phyloP scores from a whole-genome alignment of 2,888 invertebrate species.

The Ommatoiulus sabulosus region DNA sequence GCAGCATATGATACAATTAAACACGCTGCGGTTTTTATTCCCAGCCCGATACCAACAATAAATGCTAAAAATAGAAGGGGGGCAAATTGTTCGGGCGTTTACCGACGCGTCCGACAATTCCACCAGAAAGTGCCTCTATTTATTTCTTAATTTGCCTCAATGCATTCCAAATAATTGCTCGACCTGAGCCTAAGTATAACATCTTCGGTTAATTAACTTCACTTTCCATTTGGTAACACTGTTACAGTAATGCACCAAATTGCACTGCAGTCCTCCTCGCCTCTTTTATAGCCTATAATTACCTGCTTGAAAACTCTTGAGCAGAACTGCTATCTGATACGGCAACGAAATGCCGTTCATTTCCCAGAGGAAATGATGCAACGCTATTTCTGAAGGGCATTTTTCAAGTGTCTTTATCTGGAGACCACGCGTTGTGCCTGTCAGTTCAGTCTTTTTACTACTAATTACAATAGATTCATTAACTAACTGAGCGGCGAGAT shows the following conservation, averaged over 20 bases:
- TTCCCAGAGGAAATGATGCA: slow-evolving; percentile 24
- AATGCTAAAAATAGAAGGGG: neutral
- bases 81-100: neutral
- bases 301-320: slow-evolving; percentile 28
- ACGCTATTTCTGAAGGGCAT: slow-evolving; percentile 19
- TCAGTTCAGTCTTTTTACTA: neutral
- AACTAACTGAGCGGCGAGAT: neutral
- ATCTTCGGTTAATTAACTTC: slow-evolving; percentile 43
- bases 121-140: neutral
- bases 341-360: neutral
- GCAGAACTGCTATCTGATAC: slow-evolving; percentile 26
- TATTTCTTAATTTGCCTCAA: slow-evolving; percentile 38
- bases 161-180: slow-evolving; percentile 40
- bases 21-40: neutral
- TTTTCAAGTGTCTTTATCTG: neutral
- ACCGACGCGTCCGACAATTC: slow-evolving; percentile 17
- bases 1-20: slow-evolving; percentile 4
- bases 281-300: slow-evolving; percentile 36
- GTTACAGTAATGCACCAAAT: slow-evolving; percentile 10
- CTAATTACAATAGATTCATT: slow-evolving; percentile 13
- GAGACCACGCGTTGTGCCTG: neutral
- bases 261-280: slow-evolving; percentile 3
- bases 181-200: slow-evolving; percentile 14
- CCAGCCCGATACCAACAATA: neutral
- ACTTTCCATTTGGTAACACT: slow-evolving; percentile 24